Percentiles rank a stretch among this genome's conserved stretches.
Evolutionary conservation across 35 echinoderm and acorn worm species (phyloP).

Genomic region (Ptychodera flava): DNA sequence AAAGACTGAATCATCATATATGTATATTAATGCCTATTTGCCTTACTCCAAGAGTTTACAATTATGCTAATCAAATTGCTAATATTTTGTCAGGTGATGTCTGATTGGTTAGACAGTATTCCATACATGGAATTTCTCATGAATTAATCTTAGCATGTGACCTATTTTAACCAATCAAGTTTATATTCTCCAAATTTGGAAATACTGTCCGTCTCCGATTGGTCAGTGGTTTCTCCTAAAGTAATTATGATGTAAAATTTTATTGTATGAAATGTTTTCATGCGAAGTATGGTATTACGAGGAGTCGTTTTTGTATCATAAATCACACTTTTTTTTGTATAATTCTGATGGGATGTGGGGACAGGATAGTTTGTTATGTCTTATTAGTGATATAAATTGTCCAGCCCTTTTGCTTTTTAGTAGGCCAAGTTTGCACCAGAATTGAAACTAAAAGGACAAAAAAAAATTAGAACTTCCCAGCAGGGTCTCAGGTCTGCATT

Average conservation of each 20-base stretch:
- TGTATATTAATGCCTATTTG: neutral
- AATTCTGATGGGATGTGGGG: no score
- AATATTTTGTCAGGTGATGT: neutral
- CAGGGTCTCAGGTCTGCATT: no score
- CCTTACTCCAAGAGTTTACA: no score
- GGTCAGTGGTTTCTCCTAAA: neutral
- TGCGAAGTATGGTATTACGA: neutral
- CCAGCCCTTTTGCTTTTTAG: no score
- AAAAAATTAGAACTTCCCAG: no score
- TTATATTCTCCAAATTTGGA: neutral
- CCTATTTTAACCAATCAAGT: neutral
- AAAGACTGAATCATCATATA: neutral
- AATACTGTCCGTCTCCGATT: neutral
- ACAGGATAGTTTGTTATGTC: no score
- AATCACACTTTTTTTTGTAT: no score
- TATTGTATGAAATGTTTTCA: neutral
- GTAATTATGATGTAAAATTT: neutral
- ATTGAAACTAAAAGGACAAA: no score
- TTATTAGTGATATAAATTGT: no score
- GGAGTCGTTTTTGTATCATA: neutral
- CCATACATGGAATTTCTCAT: neutral
- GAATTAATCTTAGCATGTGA: neutral
- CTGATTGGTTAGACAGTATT: neutral
- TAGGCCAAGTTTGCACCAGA: no score
- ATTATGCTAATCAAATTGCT: neutral